Percentiles rank a stretch among this genome's conserved stretches.
Conservation (phyloP, 2,888 invertebrate species). For the Meloe dianella region DNA sequence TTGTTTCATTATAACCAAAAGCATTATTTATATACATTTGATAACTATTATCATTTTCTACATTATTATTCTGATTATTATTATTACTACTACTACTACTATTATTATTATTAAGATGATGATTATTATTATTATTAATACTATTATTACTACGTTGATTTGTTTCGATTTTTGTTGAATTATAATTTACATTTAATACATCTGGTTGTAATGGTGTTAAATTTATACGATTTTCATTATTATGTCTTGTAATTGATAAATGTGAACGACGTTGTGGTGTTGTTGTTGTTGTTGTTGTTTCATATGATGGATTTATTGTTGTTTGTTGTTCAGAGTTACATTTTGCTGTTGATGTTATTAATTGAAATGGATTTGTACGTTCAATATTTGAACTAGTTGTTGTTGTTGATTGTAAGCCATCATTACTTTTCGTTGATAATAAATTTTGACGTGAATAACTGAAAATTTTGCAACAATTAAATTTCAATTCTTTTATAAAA, state of each 20-base stretch:
- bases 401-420: slow-evolving; percentile 62
- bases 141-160: background rate
- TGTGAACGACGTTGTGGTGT: slow-evolving; percentile 41
- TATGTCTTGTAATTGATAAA: slow-evolving; percentile 21
- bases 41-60: slow-evolving; percentile 15
- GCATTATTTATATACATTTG: slow-evolving; percentile 32
- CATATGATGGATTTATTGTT: slow-evolving; percentile 47
- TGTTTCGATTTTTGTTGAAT: slow-evolving; percentile 32
- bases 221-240: slow-evolving; percentile 23
- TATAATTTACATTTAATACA: slow-evolving; percentile 65
- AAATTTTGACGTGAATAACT: slow-evolving; percentile 91
- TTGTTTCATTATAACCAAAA: slow-evolving; percentile 34
- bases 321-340: slow-evolving; percentile 52
- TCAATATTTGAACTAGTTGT: slow-evolving; percentile 58
- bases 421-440: slow-evolving; percentile 79
- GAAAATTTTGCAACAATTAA: slow-evolving; percentile 29
- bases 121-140: background rate
- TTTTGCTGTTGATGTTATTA: slow-evolving; percentile 43
- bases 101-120: background rate
- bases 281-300: slow-evolving; percentile 46
- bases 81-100: background rate
- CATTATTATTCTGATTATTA: background rate
- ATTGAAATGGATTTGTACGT: slow-evolving; percentile 59
- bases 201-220: slow-evolving; percentile 56
- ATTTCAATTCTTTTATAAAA: slow-evolving; percentile 4